Conservation (phyloP, 2,113 vertebrate genomes). For the Lipophrys pholis region DNA sequence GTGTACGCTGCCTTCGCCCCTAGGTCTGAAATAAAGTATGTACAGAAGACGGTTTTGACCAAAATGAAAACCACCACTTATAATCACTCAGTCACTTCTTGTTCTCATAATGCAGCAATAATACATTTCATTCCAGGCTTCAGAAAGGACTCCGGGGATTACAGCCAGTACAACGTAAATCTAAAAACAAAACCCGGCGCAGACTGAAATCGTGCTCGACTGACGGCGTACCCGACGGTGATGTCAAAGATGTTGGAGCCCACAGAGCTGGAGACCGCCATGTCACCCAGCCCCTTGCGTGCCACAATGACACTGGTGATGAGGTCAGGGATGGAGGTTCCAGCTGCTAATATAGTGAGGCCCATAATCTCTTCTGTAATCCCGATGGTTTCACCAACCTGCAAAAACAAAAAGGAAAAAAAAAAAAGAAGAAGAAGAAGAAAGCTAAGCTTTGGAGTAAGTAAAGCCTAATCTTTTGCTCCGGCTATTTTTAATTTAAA, state of each 20-base stretch:
- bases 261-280: slow-evolving; percentile 97
- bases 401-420: slow-evolving; percentile 21
- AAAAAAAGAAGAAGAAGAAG: slow-evolving; percentile 26
- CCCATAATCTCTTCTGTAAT: slow-evolving; percentile 98
- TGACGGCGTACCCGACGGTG: slow-evolving; percentile 89
- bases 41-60: no score
- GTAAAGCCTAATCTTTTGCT: slow-evolving; percentile 67
- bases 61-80: no score
- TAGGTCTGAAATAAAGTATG: no score
- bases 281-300: slow-evolving; percentile 95
- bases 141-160: no score
- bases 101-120: no score
- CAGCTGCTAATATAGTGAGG: slow-evolving; percentile 95
- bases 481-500: slow-evolving; percentile 62
- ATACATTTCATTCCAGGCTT: no score
- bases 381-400: slow-evolving; percentile 96
- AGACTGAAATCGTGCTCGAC: no score
- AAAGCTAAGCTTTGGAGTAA: slow-evolving; percentile 50
- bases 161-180: no score
- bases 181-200: no score
- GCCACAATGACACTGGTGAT: slow-evolving; percentile 98
- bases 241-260: slow-evolving; percentile 99
- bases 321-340: slow-evolving; percentile 96
- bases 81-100: no score
- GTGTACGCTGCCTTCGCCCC: no score